These are phyloP conservation scores for Larimichthys polyactis DNA, from an alignment of 2,113 vertebrate genomes.

Conservation along the genomic window DNA sequence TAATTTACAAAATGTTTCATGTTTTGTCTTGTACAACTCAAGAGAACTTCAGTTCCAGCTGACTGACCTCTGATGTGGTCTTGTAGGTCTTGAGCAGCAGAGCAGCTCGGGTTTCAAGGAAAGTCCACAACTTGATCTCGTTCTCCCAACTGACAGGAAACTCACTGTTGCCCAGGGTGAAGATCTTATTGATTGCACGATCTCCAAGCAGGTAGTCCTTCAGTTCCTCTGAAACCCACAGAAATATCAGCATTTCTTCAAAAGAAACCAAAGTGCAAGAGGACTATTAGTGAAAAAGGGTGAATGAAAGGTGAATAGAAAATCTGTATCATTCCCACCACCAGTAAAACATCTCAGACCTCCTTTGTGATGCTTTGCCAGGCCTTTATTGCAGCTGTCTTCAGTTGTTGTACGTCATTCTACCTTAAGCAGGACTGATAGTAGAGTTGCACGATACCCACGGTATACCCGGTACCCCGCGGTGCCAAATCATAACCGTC, in stretches of 20 bases:
- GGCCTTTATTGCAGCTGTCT: too few species aligned
- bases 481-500: too few species aligned
- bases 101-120: conserved; percentile 94
- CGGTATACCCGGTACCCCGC: too few species aligned
- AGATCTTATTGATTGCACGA: conserved; percentile 93
- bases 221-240: conserved; percentile 89
- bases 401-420: too few species aligned
- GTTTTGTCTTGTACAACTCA: too few species aligned
- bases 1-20: too few species aligned
- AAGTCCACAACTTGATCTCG: conserved; percentile 97
- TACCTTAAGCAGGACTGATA: too few species aligned
- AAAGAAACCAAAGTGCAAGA: conserved; percentile 2
- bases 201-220: conserved; percentile 94
- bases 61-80: conserved; percentile 83
- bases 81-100: conserved; percentile 97
- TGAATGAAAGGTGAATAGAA: not conserved
- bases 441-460: too few species aligned
- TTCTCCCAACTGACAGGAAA: conserved; percentile 99
- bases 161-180: conserved; percentile 94
- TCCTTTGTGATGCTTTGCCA: too few species aligned
- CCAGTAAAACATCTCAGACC: too few species aligned
- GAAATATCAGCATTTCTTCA: not conserved
- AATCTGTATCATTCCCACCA: not conserved
- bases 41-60: too few species aligned
- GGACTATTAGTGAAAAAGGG: too few species aligned